Base-by-base conservation (phyloP, 1,140 invertebrate species). In the Pristionchus pacificus region DNA sequence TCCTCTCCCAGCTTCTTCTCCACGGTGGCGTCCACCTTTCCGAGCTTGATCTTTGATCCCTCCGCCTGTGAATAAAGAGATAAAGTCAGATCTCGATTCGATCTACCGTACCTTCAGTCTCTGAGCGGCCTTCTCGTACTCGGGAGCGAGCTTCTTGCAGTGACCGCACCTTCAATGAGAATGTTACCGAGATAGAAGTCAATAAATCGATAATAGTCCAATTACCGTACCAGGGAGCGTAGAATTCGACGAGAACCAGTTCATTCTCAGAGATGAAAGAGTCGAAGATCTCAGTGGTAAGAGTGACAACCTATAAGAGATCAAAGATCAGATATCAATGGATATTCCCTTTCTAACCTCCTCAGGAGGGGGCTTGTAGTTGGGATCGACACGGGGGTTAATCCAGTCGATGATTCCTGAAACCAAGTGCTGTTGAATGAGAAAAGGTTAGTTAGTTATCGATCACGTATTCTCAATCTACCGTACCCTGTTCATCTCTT, bases 191-290 rank as follows among this genome's bases (percentile, higher is more conserved):
- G 25, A 3, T 14, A 25, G 25, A 72, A 33, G 2, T 10, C 31
- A 2, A 33, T 13, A 74, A 74, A 15, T 2, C 25, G 19, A 58
- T 65, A 70, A 49, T 78, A 68, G 24, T 60, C 74, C 25, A 60
- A 88, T 19, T 10, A 19, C 38, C 38, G 19, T 19, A 49, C 87
- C 88, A 89, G 32, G 88, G 87, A 63, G 88, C 88, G 84, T 89
- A 89, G 77, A 89, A 89, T 77, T 88, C 87, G 1, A 89, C 86
- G n/a, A 89, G 81, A 19, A 85, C 86, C 19, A 89, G 79, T 15
- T 87, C 82, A 62, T 86, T 80, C 33, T 84, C 83, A 31, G 84
- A 82, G 29, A 88, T 79, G 74, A 85, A 84, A 19, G 87, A 84
- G 32, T 85, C 84, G 78, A 89, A 89, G 71, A 87, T 88, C 62